Percentiles rank a stretch among this genome's conserved stretches.
Evolutionary conservation across 2,113 vertebrate species (phyloP).

Genomic region (Coregonus clupeaformis): DNA sequence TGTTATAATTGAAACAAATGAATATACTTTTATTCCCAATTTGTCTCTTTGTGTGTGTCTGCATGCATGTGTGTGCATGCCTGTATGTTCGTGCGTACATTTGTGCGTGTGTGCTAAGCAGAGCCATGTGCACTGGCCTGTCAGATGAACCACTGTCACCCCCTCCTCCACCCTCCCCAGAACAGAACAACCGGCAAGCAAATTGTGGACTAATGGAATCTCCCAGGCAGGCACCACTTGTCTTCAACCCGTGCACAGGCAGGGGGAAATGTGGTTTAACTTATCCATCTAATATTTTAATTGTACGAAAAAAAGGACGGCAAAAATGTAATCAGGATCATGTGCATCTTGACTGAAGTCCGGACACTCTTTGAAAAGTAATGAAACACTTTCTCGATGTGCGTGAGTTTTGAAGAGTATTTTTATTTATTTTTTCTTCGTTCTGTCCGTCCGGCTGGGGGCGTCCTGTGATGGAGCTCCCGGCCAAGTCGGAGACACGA

Average conservation of each 20-base stretch:
- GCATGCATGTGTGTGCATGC: not conserved
- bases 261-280: conserved; percentile 71
- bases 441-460: conserved; percentile 34
- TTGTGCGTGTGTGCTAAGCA: conserved; percentile 65
- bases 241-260: not conserved
- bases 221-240: conserved; percentile 4
- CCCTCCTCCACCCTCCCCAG: not conserved
- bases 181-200: conserved; percentile 75
- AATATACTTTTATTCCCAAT: not conserved
- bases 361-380: conserved; percentile 68
- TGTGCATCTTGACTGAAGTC: conserved; percentile 66
- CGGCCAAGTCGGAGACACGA: conserved; percentile 30
- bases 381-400: conserved; percentile 75
- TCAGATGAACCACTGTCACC: conserved; percentile 61
- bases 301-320: conserved; percentile 33
- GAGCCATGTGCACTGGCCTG: conserved; percentile 78
- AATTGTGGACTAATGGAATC: conserved; percentile 82
- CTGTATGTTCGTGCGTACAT: not conserved
- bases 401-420: conserved; percentile 55
- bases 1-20: too few species aligned
- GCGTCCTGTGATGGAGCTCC: conserved; percentile 46
- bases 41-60: not conserved
- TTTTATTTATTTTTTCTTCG: conserved; percentile 37
- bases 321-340: conserved; percentile 58
- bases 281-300: conserved; percentile 69